These are phyloP conservation scores for Corapipo altera DNA, from an alignment of 2,113 vertebrate genomes.

Conservation along the genomic window DNA sequence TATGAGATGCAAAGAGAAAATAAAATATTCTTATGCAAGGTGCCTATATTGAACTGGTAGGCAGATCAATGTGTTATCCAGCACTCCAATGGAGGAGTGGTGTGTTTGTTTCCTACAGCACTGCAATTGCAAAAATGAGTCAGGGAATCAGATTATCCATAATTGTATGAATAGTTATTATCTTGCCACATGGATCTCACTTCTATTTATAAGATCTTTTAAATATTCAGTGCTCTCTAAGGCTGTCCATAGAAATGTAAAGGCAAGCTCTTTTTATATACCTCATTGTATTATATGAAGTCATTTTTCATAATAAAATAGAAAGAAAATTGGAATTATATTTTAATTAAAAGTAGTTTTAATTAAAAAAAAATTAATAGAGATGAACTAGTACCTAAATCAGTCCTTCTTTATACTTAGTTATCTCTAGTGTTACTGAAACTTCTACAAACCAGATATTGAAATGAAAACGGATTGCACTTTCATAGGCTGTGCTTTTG, in stretches of 20 bases:
- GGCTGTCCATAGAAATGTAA: not conserved
- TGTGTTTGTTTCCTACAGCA: not conserved
- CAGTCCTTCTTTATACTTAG: not conserved
- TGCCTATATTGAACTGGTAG: not conserved
- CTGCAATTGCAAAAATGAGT: conserved; percentile 13
- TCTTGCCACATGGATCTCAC: not conserved
- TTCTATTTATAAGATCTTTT: conserved; percentile 48
- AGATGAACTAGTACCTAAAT: not conserved
- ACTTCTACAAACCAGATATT: not conserved
- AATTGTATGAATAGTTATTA: conserved; percentile 59
- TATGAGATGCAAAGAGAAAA: not conserved
- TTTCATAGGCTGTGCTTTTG: not conserved
- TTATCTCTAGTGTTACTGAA: not conserved
- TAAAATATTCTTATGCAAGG: not conserved
- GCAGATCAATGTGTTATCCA: not conserved
- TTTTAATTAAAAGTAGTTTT: not conserved
- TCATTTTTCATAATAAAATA: not conserved
- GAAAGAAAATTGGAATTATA: not conserved
- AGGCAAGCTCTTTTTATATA: not conserved
- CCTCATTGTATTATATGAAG: not conserved
- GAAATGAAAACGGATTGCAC: not conserved
- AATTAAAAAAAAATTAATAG: not conserved
- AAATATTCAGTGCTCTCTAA: conserved; percentile 33
- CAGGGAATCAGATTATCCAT: not conserved
- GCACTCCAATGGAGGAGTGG: not conserved